These are phyloP conservation scores for Phrynocephalus guinanensis DNA, from an alignment of 2,797 vertebrate species.

Conservation along the genomic window DNA sequence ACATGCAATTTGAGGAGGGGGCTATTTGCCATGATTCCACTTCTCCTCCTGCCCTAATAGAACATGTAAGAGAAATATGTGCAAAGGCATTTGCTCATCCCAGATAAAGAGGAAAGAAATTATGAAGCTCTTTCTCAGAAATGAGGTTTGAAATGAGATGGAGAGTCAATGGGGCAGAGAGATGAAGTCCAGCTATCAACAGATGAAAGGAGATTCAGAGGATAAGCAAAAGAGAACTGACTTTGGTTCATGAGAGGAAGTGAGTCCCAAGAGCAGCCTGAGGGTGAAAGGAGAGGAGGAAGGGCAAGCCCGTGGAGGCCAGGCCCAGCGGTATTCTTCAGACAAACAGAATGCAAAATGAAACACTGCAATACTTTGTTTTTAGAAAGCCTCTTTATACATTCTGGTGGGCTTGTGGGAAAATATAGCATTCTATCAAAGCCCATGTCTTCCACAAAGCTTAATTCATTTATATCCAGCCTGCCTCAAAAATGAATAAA, in stretches of 20 bases:
- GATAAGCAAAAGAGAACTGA: not conserved
- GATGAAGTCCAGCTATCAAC: constrained; percentile 15
- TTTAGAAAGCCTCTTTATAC: not conserved
- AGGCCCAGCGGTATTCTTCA: not conserved
- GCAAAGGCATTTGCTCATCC: not conserved
- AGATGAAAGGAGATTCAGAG: constrained; percentile 21
- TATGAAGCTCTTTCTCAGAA: constrained; percentile 17
- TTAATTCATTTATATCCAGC: not conserved
- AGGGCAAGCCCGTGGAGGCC: not conserved
- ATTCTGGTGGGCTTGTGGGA: not conserved
- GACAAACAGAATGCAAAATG: not conserved
- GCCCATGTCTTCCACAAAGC: not conserved
- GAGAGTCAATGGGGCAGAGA: constrained; percentile 35
- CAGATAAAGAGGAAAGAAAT: constrained; percentile 27
- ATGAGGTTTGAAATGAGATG: constrained; percentile 44
- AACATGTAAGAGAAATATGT: not conserved
- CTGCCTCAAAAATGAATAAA: not conserved
- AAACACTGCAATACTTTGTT: not conserved
- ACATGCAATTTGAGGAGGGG: not conserved
- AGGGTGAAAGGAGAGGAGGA: not conserved
- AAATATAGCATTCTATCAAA: constrained; percentile 5
- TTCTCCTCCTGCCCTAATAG: not conserved
- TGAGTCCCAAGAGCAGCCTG: too few relatives aligned
- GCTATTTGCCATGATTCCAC: not conserved
- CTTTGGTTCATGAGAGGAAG: not conserved